Conservation (phyloP, 2,888 invertebrate species). For the Lithodes maja region DNA sequence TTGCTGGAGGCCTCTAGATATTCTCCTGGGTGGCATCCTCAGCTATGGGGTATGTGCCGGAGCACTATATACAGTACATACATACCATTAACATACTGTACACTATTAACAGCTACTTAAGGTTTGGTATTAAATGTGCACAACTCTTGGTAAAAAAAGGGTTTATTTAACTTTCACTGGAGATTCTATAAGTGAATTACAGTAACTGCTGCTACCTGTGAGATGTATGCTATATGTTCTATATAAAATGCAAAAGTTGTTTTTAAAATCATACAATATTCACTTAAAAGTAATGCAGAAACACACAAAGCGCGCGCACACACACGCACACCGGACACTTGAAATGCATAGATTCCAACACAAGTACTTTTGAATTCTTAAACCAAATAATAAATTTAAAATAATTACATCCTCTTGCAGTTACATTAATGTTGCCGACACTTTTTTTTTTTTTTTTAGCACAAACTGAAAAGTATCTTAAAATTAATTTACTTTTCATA, state of each 20-base stretch:
- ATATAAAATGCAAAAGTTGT: conserved; percentile 68
- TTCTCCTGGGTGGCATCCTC: too few relatives aligned
- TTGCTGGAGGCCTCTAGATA: too few relatives aligned
- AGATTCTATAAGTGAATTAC: conserved; percentile 68
- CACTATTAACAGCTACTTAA: neutral
- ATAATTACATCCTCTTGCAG: too few relatives aligned
- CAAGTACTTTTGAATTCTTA: conserved; percentile 33
- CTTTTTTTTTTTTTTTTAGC: too few relatives aligned
- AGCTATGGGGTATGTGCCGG: too few relatives aligned
- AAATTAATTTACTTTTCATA: too few relatives aligned
- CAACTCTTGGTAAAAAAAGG: conserved; percentile 60
- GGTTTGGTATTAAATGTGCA: conserved; percentile 36
- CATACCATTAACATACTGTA: too few relatives aligned
- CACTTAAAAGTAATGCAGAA: conserved; percentile 56
- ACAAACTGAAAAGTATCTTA: too few relatives aligned
- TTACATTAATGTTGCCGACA: too few relatives aligned
- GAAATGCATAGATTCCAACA: conserved; percentile 22
- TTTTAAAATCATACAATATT: conserved; percentile 59
- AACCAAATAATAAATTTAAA: neutral
- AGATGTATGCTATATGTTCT: conserved; percentile 63
- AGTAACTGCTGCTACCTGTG: conserved; percentile 65
- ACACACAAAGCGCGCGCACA: conserved; percentile 25
- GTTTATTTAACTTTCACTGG: conserved; percentile 60
- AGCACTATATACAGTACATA: too few relatives aligned
- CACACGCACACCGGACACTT: conserved; percentile 1